Evolutionary conservation across 2,888 invertebrate genomes (phyloP), one percentile per base, ranked within the genome.

Genomic region (Macrophya annulata): DNA sequence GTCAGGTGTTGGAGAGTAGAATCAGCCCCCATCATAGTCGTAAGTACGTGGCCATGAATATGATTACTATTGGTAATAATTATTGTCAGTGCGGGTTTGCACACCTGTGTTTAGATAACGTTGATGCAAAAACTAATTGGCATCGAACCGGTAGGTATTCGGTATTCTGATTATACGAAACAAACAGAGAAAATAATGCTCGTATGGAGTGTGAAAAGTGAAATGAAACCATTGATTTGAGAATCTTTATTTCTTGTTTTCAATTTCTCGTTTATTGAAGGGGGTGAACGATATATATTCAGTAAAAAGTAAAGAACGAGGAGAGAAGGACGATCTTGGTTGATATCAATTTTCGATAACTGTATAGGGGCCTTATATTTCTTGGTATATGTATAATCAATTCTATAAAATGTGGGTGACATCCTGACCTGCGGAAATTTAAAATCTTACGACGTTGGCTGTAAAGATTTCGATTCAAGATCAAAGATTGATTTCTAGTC

Each of bases 341-440:
- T 62, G 25, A 25, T 62, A 62, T 62, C 25, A 62, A 62, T 62
- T 62, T 62, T 62, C 62, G 62, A 62, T 62, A 62, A 25, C 62
- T 25, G 25, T 62, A 62, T 21, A 25, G 12, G 25, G 10, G 62
- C 25, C 12, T 4, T 62, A 62, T 62, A 25, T 21, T 25, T 2
- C 0, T 4, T 10, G 62, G 59, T 59, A 9, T 10, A n/a, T 17
- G n/a, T 55, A 59, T 21, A 59, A 25, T 62, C 21, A 21, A 62
- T 68, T 37, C 8, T 37, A 37, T 4, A 6, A 68, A 68, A 68
- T 68, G 68, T 37, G 31, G 31, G 68, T 17, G 37, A 37, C 37
- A 68, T 37, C 68, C 68, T 68, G 68, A 68, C 68, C 68, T 68
- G 68, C 68, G 68, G 68, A 68, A 37, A 68, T 37, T 37, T 31